These are phyloP conservation scores for Hemithea aestivaria DNA, from an alignment of 2,888 invertebrate genomes.

Conservation along the genomic window DNA sequence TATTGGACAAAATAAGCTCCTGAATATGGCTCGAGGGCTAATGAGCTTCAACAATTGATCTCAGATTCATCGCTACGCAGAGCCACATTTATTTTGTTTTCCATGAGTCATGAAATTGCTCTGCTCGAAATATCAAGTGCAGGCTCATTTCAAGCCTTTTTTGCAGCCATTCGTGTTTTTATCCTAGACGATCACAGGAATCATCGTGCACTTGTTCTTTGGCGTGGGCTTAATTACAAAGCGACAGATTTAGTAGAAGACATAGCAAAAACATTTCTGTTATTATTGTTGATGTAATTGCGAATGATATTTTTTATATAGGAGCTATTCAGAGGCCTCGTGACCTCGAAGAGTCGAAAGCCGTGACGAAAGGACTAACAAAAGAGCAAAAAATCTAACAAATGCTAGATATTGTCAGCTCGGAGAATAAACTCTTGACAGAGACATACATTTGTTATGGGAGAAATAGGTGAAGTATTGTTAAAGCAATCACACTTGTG, in stretches of 20 bases:
- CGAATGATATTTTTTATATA: slow-evolving; percentile 33
- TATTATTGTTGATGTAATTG: slow-evolving; percentile 23
- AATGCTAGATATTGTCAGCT: slow-evolving; percentile 35
- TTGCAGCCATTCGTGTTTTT: slow-evolving; percentile 39
- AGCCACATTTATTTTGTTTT: slow-evolving; percentile 33
- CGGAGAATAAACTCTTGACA: slow-evolving; percentile 36
- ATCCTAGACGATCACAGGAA: slow-evolving; percentile 36
- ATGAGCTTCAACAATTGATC: slow-evolving; percentile 35
- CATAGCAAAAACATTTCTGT: slow-evolving; percentile 24
- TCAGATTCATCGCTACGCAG: slow-evolving; percentile 20
- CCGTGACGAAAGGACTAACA: slow-evolving; percentile 52
- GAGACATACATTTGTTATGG: slow-evolving; percentile 31
- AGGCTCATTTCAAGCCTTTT: slow-evolving; percentile 45
- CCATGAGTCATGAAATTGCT: slow-evolving; percentile 52
- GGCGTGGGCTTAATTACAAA: slow-evolving; percentile 24
- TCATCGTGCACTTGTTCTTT: slow-evolving; percentile 38
- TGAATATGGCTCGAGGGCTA: slow-evolving; percentile 39
- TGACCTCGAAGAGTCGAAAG: slow-evolving; percentile 47
- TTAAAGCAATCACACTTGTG: slow-evolving; percentile 30
- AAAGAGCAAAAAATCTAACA: slow-evolving; percentile 38
- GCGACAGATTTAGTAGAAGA: slow-evolving; percentile 35
- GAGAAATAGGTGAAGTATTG: slow-evolving; percentile 36
- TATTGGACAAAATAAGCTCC: slow-evolving; percentile 30
- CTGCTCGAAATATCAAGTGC: slow-evolving; percentile 53
- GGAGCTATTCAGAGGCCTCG: slow-evolving; percentile 41